These are phyloP conservation scores for Tromatobia lineatoria DNA, from an alignment of 2,888 invertebrate species.

Conservation along the genomic window DNA sequence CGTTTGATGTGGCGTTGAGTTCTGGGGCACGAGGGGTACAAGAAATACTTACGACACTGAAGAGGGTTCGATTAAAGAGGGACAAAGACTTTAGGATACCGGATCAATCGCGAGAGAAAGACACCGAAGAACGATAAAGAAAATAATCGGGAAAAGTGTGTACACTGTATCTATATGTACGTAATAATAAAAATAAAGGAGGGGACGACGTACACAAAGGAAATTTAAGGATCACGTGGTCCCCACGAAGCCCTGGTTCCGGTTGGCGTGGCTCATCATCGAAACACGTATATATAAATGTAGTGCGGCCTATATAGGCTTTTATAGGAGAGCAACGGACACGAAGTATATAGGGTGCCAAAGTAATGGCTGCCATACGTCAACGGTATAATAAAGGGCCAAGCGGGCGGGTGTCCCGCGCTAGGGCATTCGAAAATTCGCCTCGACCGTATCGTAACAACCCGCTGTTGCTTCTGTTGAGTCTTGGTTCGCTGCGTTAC, in stretches of 20 bases:
- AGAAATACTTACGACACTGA: slow-evolving; percentile 55
- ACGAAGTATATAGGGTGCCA: slow-evolving; percentile 65
- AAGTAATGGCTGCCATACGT: slow-evolving; percentile 75
- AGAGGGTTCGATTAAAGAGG: slow-evolving; percentile 9
- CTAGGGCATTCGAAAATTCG: slow-evolving; percentile 69
- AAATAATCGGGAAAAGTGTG: slow-evolving; percentile 9
- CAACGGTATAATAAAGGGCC: slow-evolving; percentile 75
- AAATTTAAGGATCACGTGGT: slow-evolving; percentile 42
- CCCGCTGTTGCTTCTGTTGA: slow-evolving; percentile 26
- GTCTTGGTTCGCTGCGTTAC: not conserved
- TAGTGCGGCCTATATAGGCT: not conserved
- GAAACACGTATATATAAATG: slow-evolving; percentile 12
- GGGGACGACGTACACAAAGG: slow-evolving; percentile 51
- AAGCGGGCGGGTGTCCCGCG: slow-evolving; percentile 44
- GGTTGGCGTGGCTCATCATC: slow-evolving; percentile 26
- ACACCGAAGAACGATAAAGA: slow-evolving; percentile 8
- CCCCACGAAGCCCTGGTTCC: slow-evolving; percentile 28
- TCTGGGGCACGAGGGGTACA: slow-evolving; percentile 23
- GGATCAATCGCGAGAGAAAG: slow-evolving; percentile 32
- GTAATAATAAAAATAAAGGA: slow-evolving; percentile 32
- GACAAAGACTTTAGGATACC: slow-evolving; percentile 33
- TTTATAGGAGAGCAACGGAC: slow-evolving; percentile 17
- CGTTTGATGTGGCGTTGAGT: not conserved
- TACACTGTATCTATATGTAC: slow-evolving; percentile 21
- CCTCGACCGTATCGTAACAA: slow-evolving; percentile 68